phyloP scores from a whole-genome alignment of 2,113 vertebrate genomes.

The Xiphophorus maculatus region DNA sequence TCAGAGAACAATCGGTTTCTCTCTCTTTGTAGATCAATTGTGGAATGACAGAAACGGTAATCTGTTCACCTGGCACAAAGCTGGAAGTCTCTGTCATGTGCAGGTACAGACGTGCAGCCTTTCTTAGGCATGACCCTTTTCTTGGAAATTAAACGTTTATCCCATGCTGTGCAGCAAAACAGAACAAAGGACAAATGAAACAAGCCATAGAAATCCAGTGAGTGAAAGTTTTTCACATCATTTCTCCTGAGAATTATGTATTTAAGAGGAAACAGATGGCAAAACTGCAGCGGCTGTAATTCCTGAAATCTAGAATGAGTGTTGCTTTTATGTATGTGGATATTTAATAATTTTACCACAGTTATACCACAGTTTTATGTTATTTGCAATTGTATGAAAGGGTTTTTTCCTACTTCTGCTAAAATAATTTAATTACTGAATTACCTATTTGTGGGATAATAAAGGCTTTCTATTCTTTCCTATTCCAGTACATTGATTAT shows the following conservation, averaged over 20 bases:
- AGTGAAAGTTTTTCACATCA: constrained; percentile 10
- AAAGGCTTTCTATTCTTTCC: too few relatives aligned
- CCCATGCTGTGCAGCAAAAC: not conserved
- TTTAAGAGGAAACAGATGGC: not conserved
- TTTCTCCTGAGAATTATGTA: not conserved
- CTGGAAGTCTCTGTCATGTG: not conserved
- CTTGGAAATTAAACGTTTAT: constrained; percentile 12
- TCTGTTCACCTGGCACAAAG: constrained; percentile 7
- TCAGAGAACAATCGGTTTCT: not conserved
- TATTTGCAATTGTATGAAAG: not conserved
- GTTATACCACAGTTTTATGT: not conserved
- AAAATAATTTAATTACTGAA: too few relatives aligned
- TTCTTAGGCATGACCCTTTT: constrained; percentile 9
- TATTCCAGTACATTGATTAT: too few relatives aligned
- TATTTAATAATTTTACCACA: not conserved
- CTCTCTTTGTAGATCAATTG: not conserved
- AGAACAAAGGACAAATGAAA: not conserved
- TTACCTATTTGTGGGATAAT: too few relatives aligned
- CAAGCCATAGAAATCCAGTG: not conserved
- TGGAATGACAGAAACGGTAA: constrained; percentile 5
- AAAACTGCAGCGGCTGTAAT: not conserved
- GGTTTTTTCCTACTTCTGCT: too few relatives aligned
- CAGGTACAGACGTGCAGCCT: constrained; percentile 37
- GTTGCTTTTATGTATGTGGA: not conserved
- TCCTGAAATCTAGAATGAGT: not conserved